Evolutionary conservation across 2,797 vertebrate species (phyloP), one percentile per base, ranked within the genome.

Genomic region (Caiman crocodilus): DNA sequence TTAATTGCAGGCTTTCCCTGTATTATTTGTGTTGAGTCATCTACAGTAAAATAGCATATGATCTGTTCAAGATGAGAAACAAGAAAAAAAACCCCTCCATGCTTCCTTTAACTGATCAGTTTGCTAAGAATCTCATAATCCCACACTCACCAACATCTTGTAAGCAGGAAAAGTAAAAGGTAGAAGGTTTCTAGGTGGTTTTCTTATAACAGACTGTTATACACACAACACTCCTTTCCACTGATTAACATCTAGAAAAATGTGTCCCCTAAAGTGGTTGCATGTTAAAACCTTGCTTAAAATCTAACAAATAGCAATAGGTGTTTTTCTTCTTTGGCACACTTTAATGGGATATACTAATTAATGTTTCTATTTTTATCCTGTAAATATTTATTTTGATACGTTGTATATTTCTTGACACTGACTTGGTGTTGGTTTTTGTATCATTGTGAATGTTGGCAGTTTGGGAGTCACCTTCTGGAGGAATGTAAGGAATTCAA

Each of bases 321-420:
- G 69, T 82, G 91, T 94, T 94, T 94, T 96, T 94, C 95, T 96
- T 92, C 87, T 93, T 94, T 80, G 92, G 82, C 93, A 60, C 73
- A 93, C 81, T 96, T 95, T 96, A 96, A 90, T 61, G 97, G 96
- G 94, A 96, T 96, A 97, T 96, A 97, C 94, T 96, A 97, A 97
- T 96, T 90, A 93, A 95, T 96, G 97, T 97, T 98, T 97, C 95
- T 95, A 97, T 98, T 98, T 98, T 98, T 97, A 97, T 96, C 95
- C 88, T 98, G 97, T 98, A 98, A 97, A 97, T 98, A 97, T 97
- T 98, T 98, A 97, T 97, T 98, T 98, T 97, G 97, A 94, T 97
- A 97, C 96, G 97, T 94, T 97, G 96, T 97, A 96, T 96, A 98
- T 97, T 97, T 97, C 96, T 98, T 96, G 96, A 95, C 95, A 96